A percentile compares a stretch with the other conserved stretches of the same genome.
Conservation (phyloP, 2,113 vertebrate species). For the Megalops atlanticus region DNA sequence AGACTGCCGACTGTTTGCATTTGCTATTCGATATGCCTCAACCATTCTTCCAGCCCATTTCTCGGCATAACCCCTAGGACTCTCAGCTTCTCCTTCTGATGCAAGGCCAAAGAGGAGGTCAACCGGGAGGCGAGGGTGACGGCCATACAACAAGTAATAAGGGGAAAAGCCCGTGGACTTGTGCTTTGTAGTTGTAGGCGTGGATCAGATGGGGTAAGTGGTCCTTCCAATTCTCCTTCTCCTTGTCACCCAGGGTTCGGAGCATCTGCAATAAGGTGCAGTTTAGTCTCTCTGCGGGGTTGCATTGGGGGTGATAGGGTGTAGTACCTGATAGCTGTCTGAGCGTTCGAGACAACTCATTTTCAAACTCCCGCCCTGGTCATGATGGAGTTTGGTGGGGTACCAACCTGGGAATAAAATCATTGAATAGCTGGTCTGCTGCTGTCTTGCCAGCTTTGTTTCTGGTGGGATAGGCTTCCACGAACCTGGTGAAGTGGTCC, state of each 20-base stretch:
- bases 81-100: not conserved
- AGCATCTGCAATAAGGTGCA: not conserved
- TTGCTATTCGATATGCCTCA: not conserved
- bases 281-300: not conserved
- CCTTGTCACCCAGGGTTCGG: no score
- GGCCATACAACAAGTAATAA: no score
- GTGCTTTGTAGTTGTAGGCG: not conserved
- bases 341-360: no score
- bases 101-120: not conserved
- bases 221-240: no score
- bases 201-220: not conserved
- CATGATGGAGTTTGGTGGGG: no score
- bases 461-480: no score
- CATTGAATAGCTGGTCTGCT: no score
- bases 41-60: not conserved
- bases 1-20: not conserved
- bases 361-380: not conserved
- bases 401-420: no score
- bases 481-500: no score
- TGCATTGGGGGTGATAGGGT: constrained; percentile 26
- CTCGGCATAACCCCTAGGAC: not conserved
- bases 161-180: not conserved
- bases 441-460: no score
- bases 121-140: not conserved
- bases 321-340: not conserved